Base-by-base conservation (phyloP, 2,113 vertebrate genomes). In the Dasyornis broadbenti region DNA sequence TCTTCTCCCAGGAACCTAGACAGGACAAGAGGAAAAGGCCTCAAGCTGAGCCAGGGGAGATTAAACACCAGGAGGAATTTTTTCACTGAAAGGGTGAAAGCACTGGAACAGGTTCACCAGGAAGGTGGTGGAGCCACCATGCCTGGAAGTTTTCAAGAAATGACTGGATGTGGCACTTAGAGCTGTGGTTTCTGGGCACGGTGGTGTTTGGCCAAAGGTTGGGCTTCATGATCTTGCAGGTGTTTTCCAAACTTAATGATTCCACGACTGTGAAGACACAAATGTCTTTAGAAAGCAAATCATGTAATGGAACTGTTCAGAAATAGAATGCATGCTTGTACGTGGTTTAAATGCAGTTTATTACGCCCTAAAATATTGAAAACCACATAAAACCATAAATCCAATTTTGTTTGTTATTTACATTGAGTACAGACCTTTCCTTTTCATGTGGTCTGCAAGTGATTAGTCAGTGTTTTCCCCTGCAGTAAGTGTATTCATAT, bases 401-500 rank as follows among this genome's bases (percentile, higher is more conserved):
- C 31, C 8, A 68, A 64, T 94, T 86, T 73, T 80, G 42, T 85
- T 86, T 93, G 31, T 28, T 53, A 71, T 88, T 92, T 93, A 93
- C 15, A 77, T 93, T 80, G 23, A 93, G 19, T 85, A 76, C 22
- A 73, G 49, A 84, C 42, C 28, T 53, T 59, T 71, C 72, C 85
- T 80, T 93, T 35, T 64, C 72, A 49, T 66, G 57, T 78, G 17
- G 44, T 89, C 53, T 95, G 54, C 50, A 82, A 94, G 61, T 22
- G 39, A 86, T 89, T 83, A 96, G 57, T 79, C 68, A 88, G 23
- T 78, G 45, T 91, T 83, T 95, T 89, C 42, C 42, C 17, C 70
- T 86, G 64, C 82, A 87, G 18, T 30, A 95, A 90, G 79, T 87
- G 18, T 77, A 89, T 90, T 96, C 94, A 86, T 93, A 96, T 87